These are phyloP conservation scores for Orchesellides sinensis DNA, from an alignment of 2,888 invertebrate genomes.

Conservation along the genomic window DNA sequence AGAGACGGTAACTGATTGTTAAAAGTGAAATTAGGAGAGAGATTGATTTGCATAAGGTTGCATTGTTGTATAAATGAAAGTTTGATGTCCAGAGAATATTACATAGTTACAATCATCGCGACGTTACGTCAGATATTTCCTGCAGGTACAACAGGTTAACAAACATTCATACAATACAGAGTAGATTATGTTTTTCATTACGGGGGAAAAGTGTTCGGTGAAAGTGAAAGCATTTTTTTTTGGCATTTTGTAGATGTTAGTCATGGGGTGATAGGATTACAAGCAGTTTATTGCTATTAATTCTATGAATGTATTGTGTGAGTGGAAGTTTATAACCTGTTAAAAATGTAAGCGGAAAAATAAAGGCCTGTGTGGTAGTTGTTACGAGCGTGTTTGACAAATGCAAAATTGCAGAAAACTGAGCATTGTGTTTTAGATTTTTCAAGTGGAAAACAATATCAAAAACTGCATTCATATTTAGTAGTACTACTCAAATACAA, in stretches of 20 bases:
- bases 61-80: too few species aligned
- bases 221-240: background rate
- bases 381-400: background rate
- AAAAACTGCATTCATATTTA: too few species aligned
- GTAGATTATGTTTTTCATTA: too few species aligned
- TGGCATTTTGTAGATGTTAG: background rate
- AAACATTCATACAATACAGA: too few species aligned
- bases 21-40: too few species aligned
- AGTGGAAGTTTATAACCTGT: background rate
- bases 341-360: background rate
- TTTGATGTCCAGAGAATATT: too few species aligned
- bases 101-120: too few species aligned
- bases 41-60: too few species aligned
- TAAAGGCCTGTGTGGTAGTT: background rate
- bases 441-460: too few species aligned
- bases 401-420: conserved; percentile 23
- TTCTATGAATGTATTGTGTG: background rate
- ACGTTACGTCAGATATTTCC: too few species aligned
- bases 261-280: background rate
- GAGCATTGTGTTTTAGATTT: conserved; percentile 18
- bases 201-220: too few species aligned
- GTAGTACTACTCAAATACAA: background rate
- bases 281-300: background rate
- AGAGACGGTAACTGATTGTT: too few species aligned
- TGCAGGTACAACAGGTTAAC: conserved; percentile 32